phyloP scores from a whole-genome alignment of 1,140 invertebrate genomes.

The Philotrypesis tridentata region DNA sequence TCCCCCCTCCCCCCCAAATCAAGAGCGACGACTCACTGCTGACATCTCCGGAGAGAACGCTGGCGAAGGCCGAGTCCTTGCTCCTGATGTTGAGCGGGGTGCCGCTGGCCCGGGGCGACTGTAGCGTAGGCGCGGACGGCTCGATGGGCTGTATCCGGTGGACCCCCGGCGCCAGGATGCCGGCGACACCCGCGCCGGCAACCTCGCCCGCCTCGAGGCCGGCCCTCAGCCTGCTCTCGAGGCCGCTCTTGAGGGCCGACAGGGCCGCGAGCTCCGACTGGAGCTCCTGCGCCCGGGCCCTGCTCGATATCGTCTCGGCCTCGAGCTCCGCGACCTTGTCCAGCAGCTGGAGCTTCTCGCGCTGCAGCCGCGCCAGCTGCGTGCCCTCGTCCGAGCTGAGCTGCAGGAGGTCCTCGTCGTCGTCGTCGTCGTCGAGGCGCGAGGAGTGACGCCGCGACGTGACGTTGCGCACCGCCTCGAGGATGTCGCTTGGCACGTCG shows the following conservation, averaged over 20 bases:
- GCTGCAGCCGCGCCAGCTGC: constrained; percentile 70
- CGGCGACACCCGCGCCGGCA: constrained; percentile 49
- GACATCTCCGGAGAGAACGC: constrained; percentile 50
- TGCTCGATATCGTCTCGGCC: constrained; percentile 79
- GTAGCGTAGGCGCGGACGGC: constrained; percentile 41
- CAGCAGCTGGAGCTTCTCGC: constrained; percentile 82
- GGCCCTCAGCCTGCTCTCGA: constrained; percentile 78
- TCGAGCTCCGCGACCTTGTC: constrained; percentile 83
- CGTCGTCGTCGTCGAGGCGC: not conserved
- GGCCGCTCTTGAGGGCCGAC: constrained; percentile 76
- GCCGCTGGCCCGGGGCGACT: constrained; percentile 57
- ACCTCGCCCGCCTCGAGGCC: constrained; percentile 65
- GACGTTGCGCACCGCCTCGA: constrained; percentile 68
- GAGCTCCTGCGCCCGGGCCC: constrained; percentile 78
- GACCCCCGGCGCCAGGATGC: constrained; percentile 54
- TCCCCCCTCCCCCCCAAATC: no score
- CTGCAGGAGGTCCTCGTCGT: not conserved
- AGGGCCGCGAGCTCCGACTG: constrained; percentile 77
- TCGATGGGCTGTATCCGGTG: constrained; percentile 63
- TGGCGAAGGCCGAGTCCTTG: constrained; percentile 65
- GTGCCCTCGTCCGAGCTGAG: constrained; percentile 58
- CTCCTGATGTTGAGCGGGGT: constrained; percentile 55
- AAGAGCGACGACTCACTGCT: not conserved
- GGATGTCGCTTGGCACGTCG: constrained; percentile 62
- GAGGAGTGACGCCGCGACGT: constrained; percentile 43